Evolutionary conservation across 2,113 vertebrate genomes (phyloP), one percentile per base, ranked within the genome.

Genomic region (Amblyopsis rosae): DNA sequence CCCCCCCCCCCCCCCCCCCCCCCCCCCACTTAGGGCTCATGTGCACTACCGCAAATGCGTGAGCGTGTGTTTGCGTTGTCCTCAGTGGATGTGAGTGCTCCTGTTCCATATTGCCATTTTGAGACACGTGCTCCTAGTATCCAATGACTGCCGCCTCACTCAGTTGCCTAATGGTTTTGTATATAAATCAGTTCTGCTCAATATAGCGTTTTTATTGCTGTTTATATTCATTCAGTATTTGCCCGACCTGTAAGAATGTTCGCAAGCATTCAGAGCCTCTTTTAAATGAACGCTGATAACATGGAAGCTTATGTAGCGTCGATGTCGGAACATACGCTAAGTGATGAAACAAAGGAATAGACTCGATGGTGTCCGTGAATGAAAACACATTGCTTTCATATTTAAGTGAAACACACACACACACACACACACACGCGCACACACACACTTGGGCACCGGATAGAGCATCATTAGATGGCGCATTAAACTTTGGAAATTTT

Each of bases 401-500:
- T 13, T 62, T 26, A 47, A 45, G 73, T 49, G 45, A 48, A 46
- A 49, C 54, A 1, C 54, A 26, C 54, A 12, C 17, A 7, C 60
- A 11, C 41, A 12, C 26, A 4, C 58, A 62, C 33, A 47, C n/a
- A 4, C n/a, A 26, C 49, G 1, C 35, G 16, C 12, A 13, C 55
- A 49, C 53, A 50, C 32, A 48, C 15, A 59, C 13, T 4, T 1
- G 11, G n/a, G 67, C n/a, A 60, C 62, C 32, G 51, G 60, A 66
- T 3, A 50, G 64, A 59, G 71, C 70, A 79, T 77, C 67, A 79
- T 88, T 83, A 86, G 82, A 82, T 46, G 72, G 73, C 6, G 48
- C 67, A 79, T 86, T 84, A 80, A 84, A 79, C 69, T 89, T 68
- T 86, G 87, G 86, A 89, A 90, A 89, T 75, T 86, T 82, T 62